Base-by-base conservation (phyloP, 2,888 invertebrate genomes). In the Elmis aenea region DNA sequence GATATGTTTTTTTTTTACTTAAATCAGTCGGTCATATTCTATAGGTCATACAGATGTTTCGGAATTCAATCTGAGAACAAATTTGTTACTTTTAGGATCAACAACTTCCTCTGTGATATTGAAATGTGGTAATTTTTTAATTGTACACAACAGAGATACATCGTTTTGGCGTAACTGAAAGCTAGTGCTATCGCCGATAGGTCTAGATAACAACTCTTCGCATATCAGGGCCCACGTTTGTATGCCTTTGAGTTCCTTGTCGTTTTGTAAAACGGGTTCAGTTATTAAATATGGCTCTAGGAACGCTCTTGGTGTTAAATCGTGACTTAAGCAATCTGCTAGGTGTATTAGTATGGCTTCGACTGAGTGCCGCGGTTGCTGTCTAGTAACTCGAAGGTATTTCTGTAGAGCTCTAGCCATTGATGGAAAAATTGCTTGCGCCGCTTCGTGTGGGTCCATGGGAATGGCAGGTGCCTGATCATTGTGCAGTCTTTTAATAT, bases 211-310 rank as follows among this genome's bases (percentile, higher is more conserved):
- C 14, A 93, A 75, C 55, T 90, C 89, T 55, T 95, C 94, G 50
- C 94, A 94, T 48, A 96, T 85, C 27, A 96, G 74, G 2, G 95
- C 90, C 99, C 99, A 99, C 21, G 93, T 87, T 61, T 95, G 94
- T n/a, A 87, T 74, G 24, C 80, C 77, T 33, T 85, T 78, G 22
- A 78, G 71, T 59, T 91, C 90, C 56, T 86, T 85, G 42, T 90
- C 89, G 38, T 86, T 86, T 46, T 91, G 83, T 24, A 92, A 68
- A 2, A 92, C 88, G 0, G 93, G 89, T 1, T 85, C 83, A 48
- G 89, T 83, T 1, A 81, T 77, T 10, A 97, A 75, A 72, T 93
- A 99, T 2, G 90, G 89, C 62, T 97, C 95, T 0, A 99, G 74
- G 69, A 99, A 99, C 5, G 96, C 90, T 33, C 90, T 79, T 0